A percentile compares a stretch with the other conserved stretches of the same genome.
phyloP scores from a whole-genome alignment of 2,797 vertebrate genomes.

The Lithobates pipiens region DNA sequence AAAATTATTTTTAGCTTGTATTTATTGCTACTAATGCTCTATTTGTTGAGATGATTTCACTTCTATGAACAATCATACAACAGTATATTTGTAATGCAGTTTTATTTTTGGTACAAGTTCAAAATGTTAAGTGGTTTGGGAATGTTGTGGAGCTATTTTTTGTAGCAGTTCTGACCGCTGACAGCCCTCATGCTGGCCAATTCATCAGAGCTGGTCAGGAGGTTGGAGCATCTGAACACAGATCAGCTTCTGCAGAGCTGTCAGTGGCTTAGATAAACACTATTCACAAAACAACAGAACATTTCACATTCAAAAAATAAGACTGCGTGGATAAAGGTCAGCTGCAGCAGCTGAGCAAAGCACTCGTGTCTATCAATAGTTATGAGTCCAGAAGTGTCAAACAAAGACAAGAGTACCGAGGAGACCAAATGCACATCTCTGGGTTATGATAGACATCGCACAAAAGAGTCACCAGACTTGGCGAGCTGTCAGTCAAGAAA shows the following conservation, averaged over 20 bases:
- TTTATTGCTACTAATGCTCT: too few relatives aligned
- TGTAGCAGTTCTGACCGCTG: background rate
- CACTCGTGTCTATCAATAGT: slow-evolving; percentile 4
- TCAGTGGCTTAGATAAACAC: slow-evolving; percentile 22
- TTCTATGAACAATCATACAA: too few relatives aligned
- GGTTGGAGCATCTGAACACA: slow-evolving; percentile 14
- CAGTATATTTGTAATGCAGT: background rate
- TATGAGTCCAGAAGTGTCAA: slow-evolving; percentile 34
- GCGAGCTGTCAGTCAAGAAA: slow-evolving; percentile 17
- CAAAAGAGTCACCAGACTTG: background rate
- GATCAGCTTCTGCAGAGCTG: slow-evolving; percentile 18
- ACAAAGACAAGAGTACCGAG: slow-evolving; percentile 3
- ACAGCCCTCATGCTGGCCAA: background rate
- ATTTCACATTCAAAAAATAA: slow-evolving; percentile 23
- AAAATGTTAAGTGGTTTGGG: slow-evolving; percentile 4
- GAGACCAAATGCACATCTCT: background rate
- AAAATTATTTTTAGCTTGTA: too few relatives aligned
- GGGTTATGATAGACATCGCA: slow-evolving; percentile 14
- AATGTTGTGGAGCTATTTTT: background rate
- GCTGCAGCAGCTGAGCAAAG: background rate
- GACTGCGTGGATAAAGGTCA: slow-evolving; percentile 23
- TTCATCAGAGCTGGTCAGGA: slow-evolving; percentile 17
- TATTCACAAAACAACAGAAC: slow-evolving; percentile 13
- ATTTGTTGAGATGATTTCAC: too few relatives aligned
- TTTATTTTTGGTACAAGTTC: slow-evolving; percentile 12